Evolutionary conservation across 2,113 vertebrate genomes (phyloP).

Genomic region (Anser cygnoides): DNA sequence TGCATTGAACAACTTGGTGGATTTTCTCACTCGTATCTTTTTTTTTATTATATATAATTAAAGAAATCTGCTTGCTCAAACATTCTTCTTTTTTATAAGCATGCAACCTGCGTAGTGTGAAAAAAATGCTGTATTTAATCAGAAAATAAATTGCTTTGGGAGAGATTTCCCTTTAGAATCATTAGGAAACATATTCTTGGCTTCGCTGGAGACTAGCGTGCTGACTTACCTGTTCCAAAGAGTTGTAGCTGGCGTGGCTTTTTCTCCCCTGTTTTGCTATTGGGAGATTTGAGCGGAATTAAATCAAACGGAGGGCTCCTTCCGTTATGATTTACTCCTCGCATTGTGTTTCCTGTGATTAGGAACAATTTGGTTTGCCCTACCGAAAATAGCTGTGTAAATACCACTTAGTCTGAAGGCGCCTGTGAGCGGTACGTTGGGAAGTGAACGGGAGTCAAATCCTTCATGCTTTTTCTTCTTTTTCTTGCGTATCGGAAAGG

Average conservation of each 20-base stretch:
- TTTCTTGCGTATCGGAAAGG: neutral
- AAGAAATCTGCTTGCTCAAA: slow-evolving; percentile 21
- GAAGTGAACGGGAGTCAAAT: neutral
- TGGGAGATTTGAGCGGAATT: slow-evolving; percentile 17
- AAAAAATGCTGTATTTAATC: slow-evolving; percentile 46
- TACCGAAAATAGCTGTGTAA: slow-evolving; percentile 29
- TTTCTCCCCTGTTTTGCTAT: neutral
- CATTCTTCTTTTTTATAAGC: slow-evolving; percentile 30
- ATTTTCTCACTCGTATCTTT: neutral
- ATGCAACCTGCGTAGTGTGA: neutral
- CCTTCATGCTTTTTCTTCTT: neutral
- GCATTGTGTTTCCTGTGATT: slow-evolving; percentile 15
- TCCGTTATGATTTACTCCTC: slow-evolving; percentile 46
- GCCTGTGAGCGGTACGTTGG: neutral
- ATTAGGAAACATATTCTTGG: neutral
- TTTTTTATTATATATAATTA: neutral
- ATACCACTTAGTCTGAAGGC: neutral
- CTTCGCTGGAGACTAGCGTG: neutral
- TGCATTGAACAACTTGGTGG: slow-evolving; percentile 39
- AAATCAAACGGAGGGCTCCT: neutral
- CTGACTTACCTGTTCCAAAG: slow-evolving; percentile 19
- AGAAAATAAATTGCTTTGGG: slow-evolving; percentile 28
- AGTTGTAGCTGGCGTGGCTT: neutral
- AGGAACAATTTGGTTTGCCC: neutral
- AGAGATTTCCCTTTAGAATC: neutral